Conservation (phyloP, 2,888 invertebrate genomes). For the Pollenia angustigena region DNA sequence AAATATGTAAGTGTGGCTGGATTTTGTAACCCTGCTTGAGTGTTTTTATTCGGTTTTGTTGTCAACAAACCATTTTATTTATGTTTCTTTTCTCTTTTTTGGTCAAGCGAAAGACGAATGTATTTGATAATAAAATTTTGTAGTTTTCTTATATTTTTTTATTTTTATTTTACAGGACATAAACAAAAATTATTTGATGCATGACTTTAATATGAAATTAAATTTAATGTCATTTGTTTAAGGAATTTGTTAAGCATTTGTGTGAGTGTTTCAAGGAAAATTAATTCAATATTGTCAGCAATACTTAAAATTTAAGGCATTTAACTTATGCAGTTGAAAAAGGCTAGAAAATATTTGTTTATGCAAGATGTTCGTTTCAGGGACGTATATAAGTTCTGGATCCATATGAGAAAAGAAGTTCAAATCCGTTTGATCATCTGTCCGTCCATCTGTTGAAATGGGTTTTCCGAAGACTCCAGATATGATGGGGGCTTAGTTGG, state of each 20-base stretch:
- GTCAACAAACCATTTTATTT: conserved; percentile 29
- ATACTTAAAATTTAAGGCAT: background rate
- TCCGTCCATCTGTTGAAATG: too few species aligned
- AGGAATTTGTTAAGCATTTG: conserved; percentile 9
- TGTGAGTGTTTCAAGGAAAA: background rate
- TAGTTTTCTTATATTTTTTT: conserved; percentile 49
- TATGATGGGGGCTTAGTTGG: too few species aligned
- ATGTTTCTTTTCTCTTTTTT: conserved; percentile 14
- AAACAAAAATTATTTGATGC: conserved; percentile 45
- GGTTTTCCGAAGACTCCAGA: too few species aligned
- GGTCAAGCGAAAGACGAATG: conserved; percentile 60
- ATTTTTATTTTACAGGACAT: background rate
- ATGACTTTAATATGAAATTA: conserved; percentile 52
- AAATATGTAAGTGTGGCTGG: background rate
- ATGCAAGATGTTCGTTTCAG: too few species aligned
- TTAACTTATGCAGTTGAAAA: background rate
- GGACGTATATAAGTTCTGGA: too few species aligned
- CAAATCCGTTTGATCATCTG: too few species aligned
- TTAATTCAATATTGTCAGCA: background rate
- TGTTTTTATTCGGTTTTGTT: conserved; percentile 25
- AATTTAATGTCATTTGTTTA: conserved; percentile 56
- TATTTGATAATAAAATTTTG: conserved; percentile 64
- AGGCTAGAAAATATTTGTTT: background rate
- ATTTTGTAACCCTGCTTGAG: conserved; percentile 17
- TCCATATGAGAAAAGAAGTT: too few species aligned